phyloP scores from a whole-genome alignment of 2,113 vertebrate genomes.

The Bufo bufo region DNA sequence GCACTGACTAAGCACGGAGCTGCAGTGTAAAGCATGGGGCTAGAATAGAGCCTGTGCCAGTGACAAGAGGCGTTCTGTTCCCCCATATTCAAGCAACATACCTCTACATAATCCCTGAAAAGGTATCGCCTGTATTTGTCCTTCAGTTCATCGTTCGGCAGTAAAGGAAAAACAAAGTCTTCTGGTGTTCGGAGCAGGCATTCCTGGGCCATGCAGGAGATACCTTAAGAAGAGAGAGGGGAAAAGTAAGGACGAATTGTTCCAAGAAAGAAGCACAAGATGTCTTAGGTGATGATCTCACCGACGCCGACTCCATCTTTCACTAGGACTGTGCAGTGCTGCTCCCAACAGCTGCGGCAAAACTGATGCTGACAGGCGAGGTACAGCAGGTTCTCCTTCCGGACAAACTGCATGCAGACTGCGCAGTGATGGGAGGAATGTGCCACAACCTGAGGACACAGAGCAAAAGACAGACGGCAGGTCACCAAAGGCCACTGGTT shows the following conservation, averaged over 20 bases:
- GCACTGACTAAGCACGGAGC: not conserved
- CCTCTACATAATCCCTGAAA: slow-evolving; percentile 99
- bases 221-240: slow-evolving; percentile 74
- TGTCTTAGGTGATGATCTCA: slow-evolving; percentile 71
- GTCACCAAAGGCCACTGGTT: not conserved
- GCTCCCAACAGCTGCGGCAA: slow-evolving; percentile 98
- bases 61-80: no score
- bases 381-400: slow-evolving; percentile 90
- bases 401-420: slow-evolving; percentile 96
- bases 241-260: not conserved
- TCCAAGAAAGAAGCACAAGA: not conserved
- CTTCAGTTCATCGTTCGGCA: slow-evolving; percentile 93
- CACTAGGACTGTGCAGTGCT: slow-evolving; percentile 96
- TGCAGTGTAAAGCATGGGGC: not conserved
- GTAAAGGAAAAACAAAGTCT: slow-evolving; percentile 94
- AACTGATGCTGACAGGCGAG: slow-evolving; percentile 97
- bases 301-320: slow-evolving; percentile 96
- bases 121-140: slow-evolving; percentile 99
- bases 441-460: slow-evolving; percentile 68
- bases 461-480: not conserved
- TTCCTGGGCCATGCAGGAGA: slow-evolving; percentile 99
- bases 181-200: slow-evolving; percentile 93
- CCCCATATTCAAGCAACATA: slow-evolving; percentile 56
- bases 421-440: slow-evolving; percentile 92
- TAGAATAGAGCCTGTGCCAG: not conserved